phyloP scores from a whole-genome alignment of 2,113 vertebrate species.

The Amphiprion percula region DNA sequence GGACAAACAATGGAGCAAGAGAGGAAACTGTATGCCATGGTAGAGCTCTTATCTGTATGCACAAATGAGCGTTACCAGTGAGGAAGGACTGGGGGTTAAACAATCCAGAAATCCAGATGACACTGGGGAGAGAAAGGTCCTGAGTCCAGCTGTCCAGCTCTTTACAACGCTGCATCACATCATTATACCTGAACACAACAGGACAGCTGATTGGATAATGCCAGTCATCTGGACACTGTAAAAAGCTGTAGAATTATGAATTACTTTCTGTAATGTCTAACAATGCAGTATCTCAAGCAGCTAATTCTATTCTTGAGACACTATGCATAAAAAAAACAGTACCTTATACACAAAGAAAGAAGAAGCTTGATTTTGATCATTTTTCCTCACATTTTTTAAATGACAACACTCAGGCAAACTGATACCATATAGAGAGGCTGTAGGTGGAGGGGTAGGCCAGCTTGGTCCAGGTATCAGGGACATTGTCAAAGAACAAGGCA shows the following conservation, averaged over 20 bases:
- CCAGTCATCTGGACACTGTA: background rate
- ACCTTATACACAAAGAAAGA: background rate
- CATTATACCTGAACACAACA: conserved; percentile 78
- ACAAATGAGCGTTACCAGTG: conserved; percentile 87
- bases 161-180: conserved; percentile 86
- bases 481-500: conserved; percentile 93
- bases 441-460: conserved; percentile 92
- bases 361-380: background rate
- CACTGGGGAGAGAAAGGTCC: conserved; percentile 89
- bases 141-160: conserved; percentile 89
- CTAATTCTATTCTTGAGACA: background rate
- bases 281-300: too few species aligned
- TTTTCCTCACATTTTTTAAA: background rate
- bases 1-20: background rate
- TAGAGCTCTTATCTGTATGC: conserved; percentile 8
- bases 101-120: conserved; percentile 93
- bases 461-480: conserved; percentile 92
- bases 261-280: background rate
- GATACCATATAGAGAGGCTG: conserved; percentile 86
- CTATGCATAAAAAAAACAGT: background rate
- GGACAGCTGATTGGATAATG: background rate
- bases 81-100: conserved; percentile 98
- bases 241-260: background rate
- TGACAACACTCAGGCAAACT: background rate
- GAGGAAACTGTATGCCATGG: background rate